Evolutionary conservation across 2,113 vertebrate genomes (phyloP), one percentile per base, ranked within the genome.

Genomic region (Sorex araneus): DNA sequence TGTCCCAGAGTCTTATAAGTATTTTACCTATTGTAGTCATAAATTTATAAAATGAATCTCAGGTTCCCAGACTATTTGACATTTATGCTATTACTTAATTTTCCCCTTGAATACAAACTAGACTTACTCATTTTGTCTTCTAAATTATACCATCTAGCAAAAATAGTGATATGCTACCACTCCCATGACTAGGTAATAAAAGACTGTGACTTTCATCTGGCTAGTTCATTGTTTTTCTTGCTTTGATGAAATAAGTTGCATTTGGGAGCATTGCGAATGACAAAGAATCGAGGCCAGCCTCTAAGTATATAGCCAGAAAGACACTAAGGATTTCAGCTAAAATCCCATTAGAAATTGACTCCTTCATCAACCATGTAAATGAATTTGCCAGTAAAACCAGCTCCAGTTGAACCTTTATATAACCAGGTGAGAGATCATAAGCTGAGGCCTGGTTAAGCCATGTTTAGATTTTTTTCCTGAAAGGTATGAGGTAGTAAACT

Each of bases 231-330:
- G n/a, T 67, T 21, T 57, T 89, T 32, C 28, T 75, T 54, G 36
- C 23, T 95, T 67, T 83, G 16, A 57, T 34, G 66, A 86, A 82
- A 21, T 3, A 23, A 86, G 23, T 8, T 67, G 27, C 77, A 30
- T 67, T 57, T 50, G 34, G 1, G 5, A 89, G 18, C 27, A 23
- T 40, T 27, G 36, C 21, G 28, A 40, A 80, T 79, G 60, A 12
- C 4, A 66, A 75, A 25, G 18, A 92, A 57, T 34, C 74, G 77
- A 93, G 27, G 45, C 73, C 66, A 74, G 32, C 19, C 30, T 83
- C 15, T 1, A 74, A 36, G 1, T 74, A 77, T n/a, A 63, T 28
- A 74, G 2, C 8, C 6, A 86, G 30, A 18, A 70, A 60, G 16
- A 8, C 28, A 89, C 19, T 32, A 25, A 86, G 28, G 18, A 50